Evolutionary conservation across 1,140 invertebrate genomes (phyloP).

Genomic region (Saccostrea cuccullata): DNA sequence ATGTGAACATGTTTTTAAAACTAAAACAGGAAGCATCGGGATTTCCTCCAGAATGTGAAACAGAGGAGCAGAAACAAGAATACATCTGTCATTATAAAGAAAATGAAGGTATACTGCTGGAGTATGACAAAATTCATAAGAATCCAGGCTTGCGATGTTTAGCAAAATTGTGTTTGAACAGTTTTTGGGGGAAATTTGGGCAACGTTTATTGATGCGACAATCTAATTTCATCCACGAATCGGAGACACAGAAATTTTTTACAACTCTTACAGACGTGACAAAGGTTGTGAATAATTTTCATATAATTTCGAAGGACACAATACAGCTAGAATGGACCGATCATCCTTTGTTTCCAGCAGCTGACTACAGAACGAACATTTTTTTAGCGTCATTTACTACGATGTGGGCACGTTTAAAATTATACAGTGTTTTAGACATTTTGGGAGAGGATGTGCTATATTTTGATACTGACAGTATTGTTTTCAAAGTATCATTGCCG

Average conservation of each 20-base stretch:
- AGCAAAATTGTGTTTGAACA: constrained; percentile 55
- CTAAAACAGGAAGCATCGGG: constrained; percentile 61
- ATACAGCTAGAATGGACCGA: constrained; percentile 51
- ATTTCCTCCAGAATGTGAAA: constrained; percentile 53
- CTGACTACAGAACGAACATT: constrained; percentile 68
- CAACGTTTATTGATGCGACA: constrained; percentile 51
- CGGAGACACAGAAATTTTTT: constrained; percentile 61
- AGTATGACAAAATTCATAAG: constrained; percentile 69
- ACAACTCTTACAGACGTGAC: constrained; percentile 63
- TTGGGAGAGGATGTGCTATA: constrained; percentile 74
- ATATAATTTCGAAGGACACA: constrained; percentile 52
- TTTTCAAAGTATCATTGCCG: constrained; percentile 38
- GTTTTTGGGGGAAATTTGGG: constrained; percentile 66
- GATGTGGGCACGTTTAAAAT: constrained; percentile 74
- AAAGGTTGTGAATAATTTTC: constrained; percentile 51
- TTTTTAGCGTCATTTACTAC: constrained; percentile 76
- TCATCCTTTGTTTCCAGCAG: constrained; percentile 21
- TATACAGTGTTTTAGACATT: constrained; percentile 74
- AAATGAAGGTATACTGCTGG: constrained; percentile 75
- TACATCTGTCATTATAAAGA: constrained; percentile 72
- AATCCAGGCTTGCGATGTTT: constrained; percentile 67
- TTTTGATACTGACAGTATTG: constrained; percentile 76
- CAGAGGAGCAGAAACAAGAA: constrained; percentile 55
- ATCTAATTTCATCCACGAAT: constrained; percentile 48
- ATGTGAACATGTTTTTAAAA: constrained; percentile 63